Evolutionary conservation across 2,888 invertebrate genomes (phyloP).

Genomic region (Trichogramma evanescens): DNA sequence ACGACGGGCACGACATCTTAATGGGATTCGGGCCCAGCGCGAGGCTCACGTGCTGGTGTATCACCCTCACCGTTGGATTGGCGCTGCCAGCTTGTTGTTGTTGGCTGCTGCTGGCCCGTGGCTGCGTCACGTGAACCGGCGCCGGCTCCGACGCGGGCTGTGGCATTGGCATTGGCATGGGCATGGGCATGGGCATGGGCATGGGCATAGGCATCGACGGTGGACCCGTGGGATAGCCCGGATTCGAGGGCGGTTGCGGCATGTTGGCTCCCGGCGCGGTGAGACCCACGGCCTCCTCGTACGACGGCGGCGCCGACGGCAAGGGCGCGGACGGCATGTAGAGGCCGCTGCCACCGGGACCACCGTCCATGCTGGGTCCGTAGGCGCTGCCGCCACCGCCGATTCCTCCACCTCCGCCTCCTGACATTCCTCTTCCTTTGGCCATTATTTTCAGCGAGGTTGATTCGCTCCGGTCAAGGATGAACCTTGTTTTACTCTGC

Average conservation of each 20-base stretch:
- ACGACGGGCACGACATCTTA: slow-evolving; percentile 47
- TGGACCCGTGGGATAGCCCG: slow-evolving; percentile 16
- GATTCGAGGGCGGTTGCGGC: slow-evolving; percentile 28
- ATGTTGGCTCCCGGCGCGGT: slow-evolving; percentile 7
- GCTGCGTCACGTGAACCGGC: slow-evolving; percentile 1
- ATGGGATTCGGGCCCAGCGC: slow-evolving; percentile 38
- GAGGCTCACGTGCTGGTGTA: slow-evolving; percentile 36
- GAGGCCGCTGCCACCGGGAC: slow-evolving; percentile 17
- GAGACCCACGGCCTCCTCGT: slow-evolving; percentile 37
- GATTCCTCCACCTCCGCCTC: not conserved
- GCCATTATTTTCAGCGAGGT: not conserved
- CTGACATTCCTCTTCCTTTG: slow-evolving; percentile 5
- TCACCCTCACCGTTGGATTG: slow-evolving; percentile 31
- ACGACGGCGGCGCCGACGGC: slow-evolving; percentile 39
- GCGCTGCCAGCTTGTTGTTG: slow-evolving; percentile 12
- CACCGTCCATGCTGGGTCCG: not conserved
- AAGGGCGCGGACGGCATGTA: slow-evolving; percentile 24
- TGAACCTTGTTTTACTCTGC: too few species aligned
- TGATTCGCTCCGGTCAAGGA: too few species aligned
- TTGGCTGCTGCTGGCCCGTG: slow-evolving; percentile 22
- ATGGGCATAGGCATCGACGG: slow-evolving; percentile 25
- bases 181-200: slow-evolving; percentile 28
- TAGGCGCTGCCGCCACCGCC: not conserved
- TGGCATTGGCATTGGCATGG: slow-evolving; percentile 28
- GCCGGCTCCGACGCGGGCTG: slow-evolving; percentile 18